Conservation (phyloP, 2,797 vertebrate species). For the Spea hammondii region DNA sequence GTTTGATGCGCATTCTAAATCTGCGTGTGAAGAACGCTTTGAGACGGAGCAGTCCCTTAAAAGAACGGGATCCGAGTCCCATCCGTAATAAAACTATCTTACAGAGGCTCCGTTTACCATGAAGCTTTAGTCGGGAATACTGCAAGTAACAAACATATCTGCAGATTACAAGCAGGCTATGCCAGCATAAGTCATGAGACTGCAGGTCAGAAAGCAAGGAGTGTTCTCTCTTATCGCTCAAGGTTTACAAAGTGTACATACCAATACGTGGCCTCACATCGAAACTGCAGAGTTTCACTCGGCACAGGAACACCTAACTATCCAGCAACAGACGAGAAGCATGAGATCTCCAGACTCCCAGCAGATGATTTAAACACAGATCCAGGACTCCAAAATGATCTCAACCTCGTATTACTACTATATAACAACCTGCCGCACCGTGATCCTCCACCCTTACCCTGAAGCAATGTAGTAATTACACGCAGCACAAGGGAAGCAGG, state of each 20-base stretch:
- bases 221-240: slow-evolving; percentile 43
- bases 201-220: slow-evolving; percentile 37
- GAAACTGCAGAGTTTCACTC: slow-evolving; percentile 72
- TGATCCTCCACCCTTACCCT: slow-evolving; percentile 47
- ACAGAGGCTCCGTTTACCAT: too few species aligned
- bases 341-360: background rate
- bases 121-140: too few species aligned
- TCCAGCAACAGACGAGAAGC: slow-evolving; percentile 8
- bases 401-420: background rate
- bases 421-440: slow-evolving; percentile 57
- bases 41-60: too few species aligned
- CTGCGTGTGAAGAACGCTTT: background rate
- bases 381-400: background rate
- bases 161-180: background rate
- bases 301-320: slow-evolving; percentile 24
- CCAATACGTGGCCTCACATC: slow-evolving; percentile 68
- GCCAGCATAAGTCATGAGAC: slow-evolving; percentile 16
- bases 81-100: too few species aligned
- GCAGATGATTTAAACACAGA: background rate
- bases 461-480: slow-evolving; percentile 26
- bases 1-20: slow-evolving; percentile 1
- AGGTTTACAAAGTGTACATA: slow-evolving; percentile 46
- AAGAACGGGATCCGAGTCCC: too few species aligned
- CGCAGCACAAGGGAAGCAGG: slow-evolving; percentile 38
- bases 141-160: too few species aligned